phyloP scores from a whole-genome alignment of 2,888 invertebrate species.

The Brenthis hecate region DNA sequence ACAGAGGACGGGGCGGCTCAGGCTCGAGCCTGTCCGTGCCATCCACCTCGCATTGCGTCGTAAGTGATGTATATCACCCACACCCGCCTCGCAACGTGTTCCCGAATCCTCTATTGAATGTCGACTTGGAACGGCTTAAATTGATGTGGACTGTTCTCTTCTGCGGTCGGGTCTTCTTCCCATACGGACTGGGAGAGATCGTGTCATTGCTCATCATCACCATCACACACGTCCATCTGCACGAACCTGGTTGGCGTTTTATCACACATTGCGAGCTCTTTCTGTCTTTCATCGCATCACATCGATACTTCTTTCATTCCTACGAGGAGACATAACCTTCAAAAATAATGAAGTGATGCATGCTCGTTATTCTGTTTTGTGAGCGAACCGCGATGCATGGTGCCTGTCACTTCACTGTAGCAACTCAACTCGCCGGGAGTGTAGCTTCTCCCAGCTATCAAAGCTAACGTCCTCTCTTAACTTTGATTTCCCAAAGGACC shows the following conservation, averaged over 20 bases:
- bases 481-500: constrained; percentile 39
- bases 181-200: constrained; percentile 70
- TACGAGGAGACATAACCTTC: constrained; percentile 54
- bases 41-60: constrained; percentile 86
- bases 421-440: constrained; percentile 44
- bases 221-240: constrained; percentile 64
- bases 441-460: constrained; percentile 47
- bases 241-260: constrained; percentile 64
- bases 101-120: constrained; percentile 65
- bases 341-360: constrained; percentile 63
- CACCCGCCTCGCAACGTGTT: constrained; percentile 62
- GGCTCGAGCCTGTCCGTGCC: constrained; percentile 93
- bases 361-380: constrained; percentile 58
- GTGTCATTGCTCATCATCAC: constrained; percentile 63
- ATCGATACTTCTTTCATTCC: constrained; percentile 59
- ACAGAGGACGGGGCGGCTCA: constrained; percentile 86
- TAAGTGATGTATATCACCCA: constrained; percentile 79
- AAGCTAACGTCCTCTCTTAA: constrained; percentile 36
- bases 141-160: constrained; percentile 70
- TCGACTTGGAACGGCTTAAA: constrained; percentile 68
- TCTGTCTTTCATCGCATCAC: constrained; percentile 61
- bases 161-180: constrained; percentile 66
- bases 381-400: constrained; percentile 61
- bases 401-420: constrained; percentile 50
- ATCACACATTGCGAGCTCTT: constrained; percentile 55